Evolutionary conservation across 2,797 vertebrate genomes (phyloP).

Genomic region (Gouania willdenowi): DNA sequence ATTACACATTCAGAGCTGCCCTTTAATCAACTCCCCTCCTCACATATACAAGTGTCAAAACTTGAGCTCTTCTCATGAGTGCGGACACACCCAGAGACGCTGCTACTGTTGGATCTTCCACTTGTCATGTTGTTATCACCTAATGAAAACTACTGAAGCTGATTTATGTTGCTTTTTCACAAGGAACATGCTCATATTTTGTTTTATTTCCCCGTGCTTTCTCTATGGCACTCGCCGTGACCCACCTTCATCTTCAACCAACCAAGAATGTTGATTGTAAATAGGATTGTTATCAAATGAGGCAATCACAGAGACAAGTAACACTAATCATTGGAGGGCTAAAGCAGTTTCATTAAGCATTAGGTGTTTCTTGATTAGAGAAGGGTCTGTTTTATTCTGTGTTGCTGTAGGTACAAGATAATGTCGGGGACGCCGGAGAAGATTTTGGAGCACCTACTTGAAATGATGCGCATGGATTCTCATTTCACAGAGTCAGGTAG

Average conservation of each 20-base stretch:
- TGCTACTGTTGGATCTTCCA: constrained; percentile 19
- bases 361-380: constrained; percentile 55
- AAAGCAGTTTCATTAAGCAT: constrained; percentile 32
- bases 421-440: constrained; percentile 98
- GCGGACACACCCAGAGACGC: constrained; percentile 15
- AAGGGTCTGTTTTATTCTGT: constrained; percentile 43
- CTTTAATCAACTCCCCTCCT: constrained; percentile 62
- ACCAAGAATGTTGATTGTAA: constrained; percentile 54
- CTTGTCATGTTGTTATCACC: constrained; percentile 32
- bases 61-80: constrained; percentile 28
- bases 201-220: constrained; percentile 8
- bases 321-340: constrained; percentile 47
- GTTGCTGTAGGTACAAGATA: constrained; percentile 88
- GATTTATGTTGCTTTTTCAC: constrained; percentile 38
- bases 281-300: constrained; percentile 60
- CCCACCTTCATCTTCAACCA: constrained; percentile 40
- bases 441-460: constrained; percentile 97
- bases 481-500: constrained; percentile 85
- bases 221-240: constrained; percentile 31
- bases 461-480: constrained; percentile 93
- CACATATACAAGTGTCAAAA: constrained; percentile 48
- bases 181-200: constrained; percentile 24
- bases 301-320: constrained; percentile 54
- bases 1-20: constrained; percentile 51
- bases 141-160: constrained; percentile 44